Percentiles rank a stretch among this genome's conserved stretches.
phyloP scores from a whole-genome alignment of 2,113 vertebrate genomes.

The Stigmatopora nigra region DNA sequence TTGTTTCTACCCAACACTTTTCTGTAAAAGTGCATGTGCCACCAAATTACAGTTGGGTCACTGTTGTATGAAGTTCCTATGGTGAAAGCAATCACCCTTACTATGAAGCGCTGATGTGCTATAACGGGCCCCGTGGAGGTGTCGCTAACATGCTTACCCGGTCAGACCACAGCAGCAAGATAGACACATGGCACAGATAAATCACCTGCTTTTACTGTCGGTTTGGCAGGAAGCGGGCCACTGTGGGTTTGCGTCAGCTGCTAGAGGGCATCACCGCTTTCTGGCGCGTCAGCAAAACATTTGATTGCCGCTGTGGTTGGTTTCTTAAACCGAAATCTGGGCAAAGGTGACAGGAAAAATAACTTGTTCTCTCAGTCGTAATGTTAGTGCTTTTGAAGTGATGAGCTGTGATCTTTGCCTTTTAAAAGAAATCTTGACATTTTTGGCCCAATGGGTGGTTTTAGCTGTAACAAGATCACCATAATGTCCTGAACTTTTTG shows the following conservation, averaged over 20 bases:
- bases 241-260: slow-evolving; percentile 58
- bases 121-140: slow-evolving; percentile 37
- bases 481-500: neutral
- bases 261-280: slow-evolving; percentile 45
- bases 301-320: slow-evolving; percentile 11
- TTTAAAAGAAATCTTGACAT: neutral
- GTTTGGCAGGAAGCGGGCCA: slow-evolving; percentile 44
- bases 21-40: no score
- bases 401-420: neutral
- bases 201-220: slow-evolving; percentile 55
- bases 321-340: neutral
- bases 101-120: slow-evolving; percentile 23
- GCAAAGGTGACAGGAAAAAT: neutral
- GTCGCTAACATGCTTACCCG: slow-evolving; percentile 41
- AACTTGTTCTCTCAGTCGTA: neutral
- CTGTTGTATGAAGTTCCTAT: no score
- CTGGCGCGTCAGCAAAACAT: slow-evolving; percentile 27
- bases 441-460: neutral
- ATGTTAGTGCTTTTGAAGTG: neutral
- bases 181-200: slow-evolving; percentile 56
- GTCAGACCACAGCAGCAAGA: slow-evolving; percentile 47
- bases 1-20: no score
- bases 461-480: neutral
- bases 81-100: no score
- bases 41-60: no score